phyloP scores from a whole-genome alignment of 1,140 invertebrate species.

The Tetranychus urticae region DNA sequence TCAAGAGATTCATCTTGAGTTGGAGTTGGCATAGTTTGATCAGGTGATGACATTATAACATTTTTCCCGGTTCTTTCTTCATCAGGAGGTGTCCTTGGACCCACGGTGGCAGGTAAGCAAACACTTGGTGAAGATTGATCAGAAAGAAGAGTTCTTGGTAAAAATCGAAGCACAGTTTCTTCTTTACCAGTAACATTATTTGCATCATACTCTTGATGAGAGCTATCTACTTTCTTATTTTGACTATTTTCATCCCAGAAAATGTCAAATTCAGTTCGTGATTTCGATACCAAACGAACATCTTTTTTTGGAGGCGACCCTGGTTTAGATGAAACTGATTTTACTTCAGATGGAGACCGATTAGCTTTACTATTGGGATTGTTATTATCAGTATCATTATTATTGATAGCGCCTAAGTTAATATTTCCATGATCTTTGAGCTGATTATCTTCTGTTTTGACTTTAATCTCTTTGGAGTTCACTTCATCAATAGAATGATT shows the following conservation, averaged over 20 bases:
- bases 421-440: too few species aligned
- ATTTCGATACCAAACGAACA: neutral
- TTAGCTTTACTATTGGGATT: neutral
- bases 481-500: neutral
- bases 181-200: neutral
- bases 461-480: neutral
- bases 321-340: neutral
- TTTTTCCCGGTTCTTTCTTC: neutral
- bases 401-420: neutral
- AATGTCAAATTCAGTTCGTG: neutral
- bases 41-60: neutral
- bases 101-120: neutral
- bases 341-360: neutral
- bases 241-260: neutral
- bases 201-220: neutral
- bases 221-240: neutral
- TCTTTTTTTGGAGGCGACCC: neutral
- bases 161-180: too few species aligned
- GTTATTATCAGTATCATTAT: neutral
- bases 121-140: neutral
- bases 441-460: too few species aligned
- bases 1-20: conserved; percentile 9
- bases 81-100: neutral
- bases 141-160: too few species aligned
- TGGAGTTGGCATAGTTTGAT: conserved; percentile 8